Conservation (phyloP, 2,113 vertebrate genomes). For the Onychorhynchus coronatus region DNA sequence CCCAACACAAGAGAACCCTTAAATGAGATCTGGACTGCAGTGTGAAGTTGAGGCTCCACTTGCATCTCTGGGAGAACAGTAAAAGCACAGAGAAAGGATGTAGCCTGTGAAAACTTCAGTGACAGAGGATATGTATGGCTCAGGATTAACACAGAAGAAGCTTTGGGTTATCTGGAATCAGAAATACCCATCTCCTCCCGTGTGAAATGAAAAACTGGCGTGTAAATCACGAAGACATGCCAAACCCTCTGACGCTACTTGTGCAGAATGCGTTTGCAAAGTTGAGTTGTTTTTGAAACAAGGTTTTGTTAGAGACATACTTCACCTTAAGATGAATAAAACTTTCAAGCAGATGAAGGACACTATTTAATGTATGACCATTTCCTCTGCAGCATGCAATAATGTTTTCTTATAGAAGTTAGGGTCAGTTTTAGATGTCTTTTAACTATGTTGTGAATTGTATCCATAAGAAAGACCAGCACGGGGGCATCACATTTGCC, state of each 20-base stretch:
- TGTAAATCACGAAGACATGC: not conserved
- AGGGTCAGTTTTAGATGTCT: not conserved
- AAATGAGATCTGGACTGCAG: not conserved
- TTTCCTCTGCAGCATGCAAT: not conserved
- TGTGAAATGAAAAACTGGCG: not conserved
- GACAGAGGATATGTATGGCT: not conserved
- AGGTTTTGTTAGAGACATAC: not conserved
- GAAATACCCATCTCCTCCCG: not conserved
- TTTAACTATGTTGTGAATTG: not conserved
- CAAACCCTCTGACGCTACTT: not conserved
- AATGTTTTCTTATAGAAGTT: not conserved
- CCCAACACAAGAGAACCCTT: not conserved
- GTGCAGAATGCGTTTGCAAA: not conserved
- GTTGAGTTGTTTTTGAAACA: not conserved
- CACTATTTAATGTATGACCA: not conserved
- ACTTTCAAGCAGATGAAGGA: not conserved
- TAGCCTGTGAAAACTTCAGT: not conserved
- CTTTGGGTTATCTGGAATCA: not conserved
- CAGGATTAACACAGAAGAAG: not conserved
- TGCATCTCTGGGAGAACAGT: not conserved
- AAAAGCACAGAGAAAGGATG: not conserved
- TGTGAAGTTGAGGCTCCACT: not conserved
- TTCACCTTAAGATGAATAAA: not conserved
- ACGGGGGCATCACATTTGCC: fast-evolving
- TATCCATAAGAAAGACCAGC: not conserved